Base-by-base conservation (phyloP, 1,140 invertebrate species). In the Nebria ingens region DNA sequence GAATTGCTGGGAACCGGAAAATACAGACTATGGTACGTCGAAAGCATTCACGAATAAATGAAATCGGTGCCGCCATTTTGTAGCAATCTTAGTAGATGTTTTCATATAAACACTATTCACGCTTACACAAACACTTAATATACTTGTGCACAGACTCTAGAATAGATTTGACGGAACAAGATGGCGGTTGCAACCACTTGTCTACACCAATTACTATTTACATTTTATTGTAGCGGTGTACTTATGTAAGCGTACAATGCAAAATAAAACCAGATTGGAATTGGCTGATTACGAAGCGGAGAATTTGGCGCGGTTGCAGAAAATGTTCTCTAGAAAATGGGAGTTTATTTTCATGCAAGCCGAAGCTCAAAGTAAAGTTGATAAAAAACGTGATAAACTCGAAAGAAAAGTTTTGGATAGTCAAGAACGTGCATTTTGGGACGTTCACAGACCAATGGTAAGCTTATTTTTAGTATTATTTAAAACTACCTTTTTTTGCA, bases 301-400 rank as follows among this genome's bases (percentile, higher is more conserved):
- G 70, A 98, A 97, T 68, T 75, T 99, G 52, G 95, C 97, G 1
- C 78, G 94, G 55, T 75, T 99, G 25, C 97, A 99, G 75, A 99
- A 99, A 78, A 97, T 98, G 91, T 98, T 99, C 72, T 95, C 91
- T 13, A 76, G 96, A 34, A 99, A 99, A 73, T 99, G 97, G 97
- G 97, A 99, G 75, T 98, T 99, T 69, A 98, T 99, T 61, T 98
- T 97, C 71, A 98, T 99, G 93, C 97, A 99, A 76, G 87, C 86
- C 0, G 86, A 88, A 69, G 82, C 82, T 1, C 82, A 85, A 67
- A 83, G 76, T 66, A 95, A 97, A 80, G 96, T 98, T 20, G 97
- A 99, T 71, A 98, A 98, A 72, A 99, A 99, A 67, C 77, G 97
- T 51, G 97, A 99, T 68, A 98, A 98, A 69, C 70, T 98, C 59